These are phyloP conservation scores for Triplophysa bombifrons DNA, from an alignment of 2,797 vertebrate genomes.

Conservation along the genomic window DNA sequence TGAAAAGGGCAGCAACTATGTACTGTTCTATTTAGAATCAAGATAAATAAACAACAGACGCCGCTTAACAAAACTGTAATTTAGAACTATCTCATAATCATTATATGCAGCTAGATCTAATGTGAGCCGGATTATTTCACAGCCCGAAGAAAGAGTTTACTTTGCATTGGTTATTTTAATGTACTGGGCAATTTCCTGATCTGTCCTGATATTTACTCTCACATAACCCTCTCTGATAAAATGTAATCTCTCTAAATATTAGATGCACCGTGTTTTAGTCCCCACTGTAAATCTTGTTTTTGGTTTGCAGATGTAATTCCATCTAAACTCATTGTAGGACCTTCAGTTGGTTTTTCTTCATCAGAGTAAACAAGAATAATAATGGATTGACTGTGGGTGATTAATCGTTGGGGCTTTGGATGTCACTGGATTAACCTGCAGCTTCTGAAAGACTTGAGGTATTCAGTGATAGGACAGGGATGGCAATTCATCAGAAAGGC, in stretches of 20 bases:
- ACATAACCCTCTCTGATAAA: slow-evolving; percentile 61
- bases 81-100: slow-evolving; percentile 18
- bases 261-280: slow-evolving; percentile 43
- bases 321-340: slow-evolving; percentile 73
- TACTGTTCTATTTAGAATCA: slow-evolving; percentile 69
- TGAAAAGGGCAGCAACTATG: slow-evolving; percentile 46
- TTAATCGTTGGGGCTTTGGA: slow-evolving; percentile 49
- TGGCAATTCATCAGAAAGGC: slow-evolving; percentile 25
- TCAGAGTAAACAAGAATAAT: slow-evolving; percentile 64
- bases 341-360: slow-evolving; percentile 72
- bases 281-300: slow-evolving; percentile 67
- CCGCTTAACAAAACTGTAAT: slow-evolving; percentile 9
- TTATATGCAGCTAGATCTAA: slow-evolving; percentile 12
- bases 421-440: slow-evolving; percentile 55
- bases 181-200: slow-evolving; percentile 26
- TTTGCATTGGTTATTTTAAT: slow-evolving; percentile 14
- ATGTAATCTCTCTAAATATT: slow-evolving; percentile 40
- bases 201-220: slow-evolving; percentile 23
- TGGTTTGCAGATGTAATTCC: slow-evolving; percentile 76
- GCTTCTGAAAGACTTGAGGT: slow-evolving; percentile 22
- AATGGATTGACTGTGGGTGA: slow-evolving; percentile 54
- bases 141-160: not conserved
- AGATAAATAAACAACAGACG: slow-evolving; percentile 41
- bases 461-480: slow-evolving; percentile 45
- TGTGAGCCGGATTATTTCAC: slow-evolving; percentile 20